Percentiles rank a stretch among this genome's conserved stretches.
These are phyloP conservation scores for Plebejus anna DNA, from an alignment of 2,888 invertebrate species.

Conservation along the genomic window DNA sequence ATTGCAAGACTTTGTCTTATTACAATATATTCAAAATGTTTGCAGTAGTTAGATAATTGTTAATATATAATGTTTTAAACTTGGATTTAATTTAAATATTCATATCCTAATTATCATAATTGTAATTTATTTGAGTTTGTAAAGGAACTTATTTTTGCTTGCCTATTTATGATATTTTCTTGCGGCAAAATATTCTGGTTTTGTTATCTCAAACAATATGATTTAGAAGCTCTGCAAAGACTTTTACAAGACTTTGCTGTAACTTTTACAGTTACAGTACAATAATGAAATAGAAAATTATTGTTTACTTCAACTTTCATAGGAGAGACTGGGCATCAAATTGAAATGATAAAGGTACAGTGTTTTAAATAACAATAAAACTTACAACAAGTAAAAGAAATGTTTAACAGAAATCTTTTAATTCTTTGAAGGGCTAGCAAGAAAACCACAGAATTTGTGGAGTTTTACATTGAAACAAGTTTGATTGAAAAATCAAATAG, in stretches of 20 bases:
- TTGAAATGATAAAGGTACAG: neutral
- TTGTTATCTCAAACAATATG: neutral
- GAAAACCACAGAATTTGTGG: neutral
- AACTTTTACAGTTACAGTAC: neutral
- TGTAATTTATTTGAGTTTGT: neutral
- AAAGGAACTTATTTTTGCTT: neutral
- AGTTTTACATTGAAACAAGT: too few species aligned
- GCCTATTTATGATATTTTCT: neutral
- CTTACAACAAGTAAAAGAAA: too few species aligned
- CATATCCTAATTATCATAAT: neutral
- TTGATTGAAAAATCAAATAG: neutral
- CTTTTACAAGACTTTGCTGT: too few species aligned
- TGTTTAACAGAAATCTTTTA: too few species aligned
- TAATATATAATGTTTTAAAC: neutral
- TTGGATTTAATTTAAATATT: neutral
- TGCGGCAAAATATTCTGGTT: neutral
- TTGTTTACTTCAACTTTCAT: neutral
- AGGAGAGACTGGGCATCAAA: neutral
- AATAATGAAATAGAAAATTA: neutral
- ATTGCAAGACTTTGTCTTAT: too few species aligned
- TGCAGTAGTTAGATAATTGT: neutral
- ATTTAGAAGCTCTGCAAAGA: neutral
- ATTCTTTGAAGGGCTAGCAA: too few species aligned
- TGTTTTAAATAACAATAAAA: too few species aligned
- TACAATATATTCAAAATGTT: neutral